Percentiles rank a stretch among this genome's conserved stretches.
phyloP scores from a whole-genome alignment of 1,140 invertebrate genomes.

The Macrostomum lignano region DNA sequence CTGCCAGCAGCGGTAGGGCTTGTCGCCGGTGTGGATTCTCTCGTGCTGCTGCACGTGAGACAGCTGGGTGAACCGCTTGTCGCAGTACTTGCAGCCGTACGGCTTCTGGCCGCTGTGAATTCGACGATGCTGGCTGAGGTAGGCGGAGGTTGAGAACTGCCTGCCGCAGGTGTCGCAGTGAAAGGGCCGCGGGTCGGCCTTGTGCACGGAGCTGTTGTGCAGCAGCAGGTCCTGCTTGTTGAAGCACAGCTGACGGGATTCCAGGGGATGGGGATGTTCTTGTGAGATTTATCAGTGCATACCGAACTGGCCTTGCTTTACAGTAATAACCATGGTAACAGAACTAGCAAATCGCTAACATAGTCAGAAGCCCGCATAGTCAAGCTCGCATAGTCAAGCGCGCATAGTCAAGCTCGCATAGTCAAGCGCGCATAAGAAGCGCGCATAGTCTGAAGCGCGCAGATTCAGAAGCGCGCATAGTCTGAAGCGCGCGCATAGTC shows the following conservation, averaged over 20 bases:
- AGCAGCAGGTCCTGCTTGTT: neutral
- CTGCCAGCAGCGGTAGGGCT: slow-evolving; percentile 19
- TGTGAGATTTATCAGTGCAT: too few relatives aligned
- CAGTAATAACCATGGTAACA: too few relatives aligned
- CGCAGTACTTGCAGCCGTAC: slow-evolving; percentile 63
- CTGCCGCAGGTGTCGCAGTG: slow-evolving; percentile 92
- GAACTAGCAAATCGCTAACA: too few relatives aligned
- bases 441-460: too few relatives aligned
- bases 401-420: too few relatives aligned
- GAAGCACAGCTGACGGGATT: slow-evolving; percentile 2
- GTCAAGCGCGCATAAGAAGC: too few relatives aligned
- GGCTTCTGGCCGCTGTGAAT: slow-evolving; percentile 94
- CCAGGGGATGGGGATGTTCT: too few relatives aligned
- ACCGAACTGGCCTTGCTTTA: too few relatives aligned
- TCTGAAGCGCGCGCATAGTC: too few relatives aligned
- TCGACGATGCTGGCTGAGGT: slow-evolving; percentile 85
- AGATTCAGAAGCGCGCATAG: too few relatives aligned
- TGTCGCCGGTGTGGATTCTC: slow-evolving; percentile 69
- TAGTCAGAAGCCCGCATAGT: too few relatives aligned
- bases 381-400: too few relatives aligned
- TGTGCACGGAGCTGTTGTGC: slow-evolving; percentile 4
- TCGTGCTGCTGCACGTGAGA: slow-evolving; percentile 96
- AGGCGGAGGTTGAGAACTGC: slow-evolving; percentile 92
- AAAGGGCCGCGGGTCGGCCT: slow-evolving; percentile 46
- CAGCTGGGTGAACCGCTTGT: slow-evolving; percentile 90